Base-by-base conservation (phyloP, 92 coral and sea anemone species). In the Paramuricea clavata region DNA sequence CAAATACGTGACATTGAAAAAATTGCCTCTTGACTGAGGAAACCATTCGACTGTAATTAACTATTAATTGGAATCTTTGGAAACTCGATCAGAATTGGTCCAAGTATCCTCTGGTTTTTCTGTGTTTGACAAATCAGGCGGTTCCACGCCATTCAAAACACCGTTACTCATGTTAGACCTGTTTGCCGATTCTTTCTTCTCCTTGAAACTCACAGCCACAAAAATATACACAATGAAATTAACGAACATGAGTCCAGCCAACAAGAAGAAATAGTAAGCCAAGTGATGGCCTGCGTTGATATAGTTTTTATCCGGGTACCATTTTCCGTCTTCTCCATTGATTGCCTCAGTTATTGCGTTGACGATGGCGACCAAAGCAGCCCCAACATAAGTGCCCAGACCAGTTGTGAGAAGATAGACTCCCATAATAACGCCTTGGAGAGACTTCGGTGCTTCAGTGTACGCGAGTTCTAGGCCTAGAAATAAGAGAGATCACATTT, bases 381-480 rank as follows among this genome's bases (percentile, higher is more conserved):
- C 89, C 17, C 98, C 89, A 6, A 88, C 31, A 62, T 85, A 95
- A 67, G 44, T 87, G 25, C 98, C 98, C 25, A 96, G 74, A 17
- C 94, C 98, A 26, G 87, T 74, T 4, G 98, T 90, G 16, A 94
- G 91, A 31, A 93, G 76, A 59, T 87, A 96, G 10, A 81, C 41
- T 1, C 99, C 99, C 99, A 96, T 93, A 3, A 96, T 88, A 28
- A 94, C 83, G 35, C 98, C 99, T 83, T 96, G 94, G 35, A 94
- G 90, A 42, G 87, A 69, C 31, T 87, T 49, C 2, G 99, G 98
- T 39, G 99, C 90, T 65, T 96, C 96, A 3, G 95, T 87, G 81
- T 96, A 94, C 7, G 98, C 96, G 47, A 96, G 91, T 85, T 96
- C 99, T 44, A 94, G 89, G 17, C 98, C 97, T 95, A 78, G 1